Base-by-base conservation (phyloP, 2,113 vertebrate genomes). In the Ailurus styani region DNA sequence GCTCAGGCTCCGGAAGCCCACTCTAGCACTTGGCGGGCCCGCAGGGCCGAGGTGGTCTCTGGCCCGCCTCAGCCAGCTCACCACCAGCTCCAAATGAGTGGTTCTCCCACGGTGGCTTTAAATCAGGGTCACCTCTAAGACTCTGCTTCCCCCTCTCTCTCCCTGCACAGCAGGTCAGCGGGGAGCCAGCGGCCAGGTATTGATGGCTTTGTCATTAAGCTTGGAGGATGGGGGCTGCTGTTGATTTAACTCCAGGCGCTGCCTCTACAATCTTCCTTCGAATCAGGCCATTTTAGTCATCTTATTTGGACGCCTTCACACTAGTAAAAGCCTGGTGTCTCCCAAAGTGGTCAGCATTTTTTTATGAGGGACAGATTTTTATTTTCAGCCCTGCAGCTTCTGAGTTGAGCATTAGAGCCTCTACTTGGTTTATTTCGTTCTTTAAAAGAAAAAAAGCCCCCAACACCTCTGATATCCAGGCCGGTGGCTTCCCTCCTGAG, bases 131-230 rank as follows among this genome's bases (percentile, higher is more conserved):
- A 98, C 97, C 96, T 97, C 95, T 93, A 97, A 96, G 97, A 94
- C 85, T 92, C 50, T 3, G 50, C 75, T 60, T 96, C 72, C 62
- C 64, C 40, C 79, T 40, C 83, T 42, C 54, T 64, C 47, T 77
- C 85, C 82, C 82, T 78, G 45, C 89, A 57, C 60, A 87, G 79
- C 93, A 96, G 87, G 96, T 97, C 98, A 98, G 97, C 94, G 52
- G 97, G 96, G 97, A 98, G 97, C 97, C 95, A 91, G 95, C 82
- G 93, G 96, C 96, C 96, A 70, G 31, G 94, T 98, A 96, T 98
- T 98, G 98, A 98, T 98, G 97, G 97, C 95, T 97, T 96, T 98
- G 96, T 97, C 96, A 97, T 98, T 97, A 98, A 97, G 96, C 97
- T 93, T 85, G 27, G 83, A 97, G 96, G 96, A 95, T 70, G 87